Percentiles rank a stretch among this genome's conserved stretches.
These are phyloP conservation scores for Mesorhabditis sp. DNA, from an alignment of 2,888 invertebrate species.

Conservation along the genomic window DNA sequence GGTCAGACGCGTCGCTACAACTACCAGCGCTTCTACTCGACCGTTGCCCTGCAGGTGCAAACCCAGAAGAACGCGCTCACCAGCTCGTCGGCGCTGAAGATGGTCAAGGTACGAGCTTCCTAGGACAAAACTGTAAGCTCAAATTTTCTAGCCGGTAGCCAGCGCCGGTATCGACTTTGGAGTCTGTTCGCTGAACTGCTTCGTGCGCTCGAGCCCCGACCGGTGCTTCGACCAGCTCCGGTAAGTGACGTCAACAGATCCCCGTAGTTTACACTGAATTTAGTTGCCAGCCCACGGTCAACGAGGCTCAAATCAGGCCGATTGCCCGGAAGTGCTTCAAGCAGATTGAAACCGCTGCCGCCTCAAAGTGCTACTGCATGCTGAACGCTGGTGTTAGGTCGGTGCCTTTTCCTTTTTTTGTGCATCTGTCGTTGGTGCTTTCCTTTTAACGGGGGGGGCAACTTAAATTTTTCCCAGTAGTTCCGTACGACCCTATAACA, in stretches of 20 bases:
- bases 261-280: neutral
- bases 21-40: slow-evolving; percentile 2
- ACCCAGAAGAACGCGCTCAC: neutral
- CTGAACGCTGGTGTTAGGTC: slow-evolving; percentile 1
- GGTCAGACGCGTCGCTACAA: neutral
- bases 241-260: neutral
- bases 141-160: neutral
- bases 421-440: too few species aligned
- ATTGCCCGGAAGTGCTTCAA: neutral
- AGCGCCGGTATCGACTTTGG: slow-evolving; percentile 3
- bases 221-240: slow-evolving; percentile 3
- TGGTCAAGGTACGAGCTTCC: neutral
- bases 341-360: slow-evolving; percentile 3
- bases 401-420: neutral
- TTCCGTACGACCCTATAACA: too few species aligned
- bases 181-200: neutral
- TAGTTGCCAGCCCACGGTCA: neutral
- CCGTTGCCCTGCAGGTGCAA: neutral
- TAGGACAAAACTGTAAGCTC: neutral
- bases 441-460: too few species aligned
- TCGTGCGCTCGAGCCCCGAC: neutral
- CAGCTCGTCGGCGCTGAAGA: neutral
- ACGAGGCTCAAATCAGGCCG: neutral
- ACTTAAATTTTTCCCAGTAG: too few species aligned
- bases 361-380: slow-evolving; percentile 5